Evolutionary conservation across 2,888 invertebrate species (phyloP).

Genomic region (Pantelozetes paolii): DNA sequence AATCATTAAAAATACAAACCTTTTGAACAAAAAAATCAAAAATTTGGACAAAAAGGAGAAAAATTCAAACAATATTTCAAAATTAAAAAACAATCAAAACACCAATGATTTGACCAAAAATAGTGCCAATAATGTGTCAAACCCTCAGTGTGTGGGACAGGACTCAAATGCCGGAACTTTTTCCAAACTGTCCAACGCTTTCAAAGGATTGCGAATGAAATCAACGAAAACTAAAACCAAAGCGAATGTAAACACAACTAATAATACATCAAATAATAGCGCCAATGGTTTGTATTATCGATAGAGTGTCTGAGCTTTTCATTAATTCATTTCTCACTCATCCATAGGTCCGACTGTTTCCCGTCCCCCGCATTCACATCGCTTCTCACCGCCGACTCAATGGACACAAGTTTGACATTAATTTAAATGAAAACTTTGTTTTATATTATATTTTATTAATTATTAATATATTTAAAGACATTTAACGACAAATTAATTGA

Average conservation of each 20-base stretch:
- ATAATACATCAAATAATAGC: not conserved
- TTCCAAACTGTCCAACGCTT: slow-evolving; percentile 28
- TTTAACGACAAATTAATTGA: no score
- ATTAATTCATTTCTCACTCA: not conserved
- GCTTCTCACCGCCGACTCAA: slow-evolving; percentile 43
- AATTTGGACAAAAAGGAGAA: slow-evolving; percentile 9
- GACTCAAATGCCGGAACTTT: slow-evolving; percentile 12
- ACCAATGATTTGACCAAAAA: not conserved
- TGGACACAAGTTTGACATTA: slow-evolving; percentile 44
- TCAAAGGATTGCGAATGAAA: slow-evolving; percentile 21
- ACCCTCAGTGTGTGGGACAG: not conserved
- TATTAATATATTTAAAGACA: no score
- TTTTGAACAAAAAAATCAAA: not conserved
- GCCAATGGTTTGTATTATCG: slow-evolving; percentile 10
- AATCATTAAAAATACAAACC: not conserved
- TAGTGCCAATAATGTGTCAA: not conserved
- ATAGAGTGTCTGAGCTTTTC: not conserved
- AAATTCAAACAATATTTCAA: not conserved
- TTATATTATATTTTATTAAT: no score
- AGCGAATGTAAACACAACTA: not conserved
- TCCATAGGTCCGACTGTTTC: slow-evolving; percentile 30
- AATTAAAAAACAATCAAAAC: not conserved
- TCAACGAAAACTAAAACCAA: slow-evolving; percentile 4
- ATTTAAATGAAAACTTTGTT: not conserved
- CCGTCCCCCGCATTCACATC: slow-evolving; percentile 44